Percentiles rank a stretch among this genome's conserved stretches.
These are phyloP conservation scores for Anodontia alba DNA, from an alignment of 2,888 invertebrate species.

Conservation along the genomic window DNA sequence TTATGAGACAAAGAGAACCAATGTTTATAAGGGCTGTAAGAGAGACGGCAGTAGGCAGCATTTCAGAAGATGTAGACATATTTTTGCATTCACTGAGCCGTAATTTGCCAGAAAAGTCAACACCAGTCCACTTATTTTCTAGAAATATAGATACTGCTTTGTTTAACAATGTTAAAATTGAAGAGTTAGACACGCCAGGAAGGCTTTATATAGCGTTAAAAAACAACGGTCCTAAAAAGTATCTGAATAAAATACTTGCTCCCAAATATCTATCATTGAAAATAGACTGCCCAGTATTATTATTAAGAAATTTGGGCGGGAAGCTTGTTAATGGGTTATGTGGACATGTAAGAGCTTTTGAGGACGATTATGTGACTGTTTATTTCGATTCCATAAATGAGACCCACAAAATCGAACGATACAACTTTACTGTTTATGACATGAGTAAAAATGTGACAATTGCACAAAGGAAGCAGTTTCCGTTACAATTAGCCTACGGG, in stretches of 20 bases:
- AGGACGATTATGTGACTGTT: conserved; percentile 19
- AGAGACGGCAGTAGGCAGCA: neutral
- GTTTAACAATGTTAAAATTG: neutral
- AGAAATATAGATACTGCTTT: neutral
- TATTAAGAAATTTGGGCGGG: conserved; percentile 38
- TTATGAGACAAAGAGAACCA: neutral
- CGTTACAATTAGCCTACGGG: conserved; percentile 22
- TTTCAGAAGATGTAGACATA: neutral
- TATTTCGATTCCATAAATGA: neutral
- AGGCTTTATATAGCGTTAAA: conserved; percentile 20
- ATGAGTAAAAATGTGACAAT: neutral
- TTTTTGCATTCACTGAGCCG: neutral
- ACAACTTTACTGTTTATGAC: conserved; percentile 27
- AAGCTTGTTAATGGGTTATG: conserved; percentile 46
- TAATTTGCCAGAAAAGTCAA: neutral
- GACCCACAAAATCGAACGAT: conserved; percentile 16
- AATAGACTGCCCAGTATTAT: conserved; percentile 36
- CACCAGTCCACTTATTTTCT: neutral
- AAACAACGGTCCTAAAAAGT: conserved; percentile 30
- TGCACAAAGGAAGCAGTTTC: conserved; percentile 34
- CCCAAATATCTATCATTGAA: conserved; percentile 42
- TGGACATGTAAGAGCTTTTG: conserved; percentile 17
- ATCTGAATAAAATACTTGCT: conserved; percentile 38
- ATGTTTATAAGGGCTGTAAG: neutral
- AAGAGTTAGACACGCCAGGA: neutral